Evolutionary conservation across 2,888 invertebrate genomes (phyloP).

Genomic region (Epinotia brunnichana): DNA sequence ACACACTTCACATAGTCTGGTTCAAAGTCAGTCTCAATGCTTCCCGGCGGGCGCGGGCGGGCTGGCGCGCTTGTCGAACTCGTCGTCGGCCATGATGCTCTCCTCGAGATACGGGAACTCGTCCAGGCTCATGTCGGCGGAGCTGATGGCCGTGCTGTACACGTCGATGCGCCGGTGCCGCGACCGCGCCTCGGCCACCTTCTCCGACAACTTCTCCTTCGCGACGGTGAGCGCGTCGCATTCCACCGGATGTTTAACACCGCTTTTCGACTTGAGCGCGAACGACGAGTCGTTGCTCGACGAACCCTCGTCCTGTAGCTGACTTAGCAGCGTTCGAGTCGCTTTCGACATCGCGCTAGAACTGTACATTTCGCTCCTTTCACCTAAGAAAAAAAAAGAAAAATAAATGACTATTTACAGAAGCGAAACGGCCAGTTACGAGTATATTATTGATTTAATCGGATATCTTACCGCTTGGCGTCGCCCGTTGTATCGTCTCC

Average conservation of each 20-base stretch:
- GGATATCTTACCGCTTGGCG: slow-evolving; percentile 69
- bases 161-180: slow-evolving; percentile 79
- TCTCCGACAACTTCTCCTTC: slow-evolving; percentile 75
- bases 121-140: slow-evolving; percentile 81
- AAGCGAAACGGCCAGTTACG: background rate
- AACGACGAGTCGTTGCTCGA: slow-evolving; percentile 82
- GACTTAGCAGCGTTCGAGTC: slow-evolving; percentile 78
- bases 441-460: background rate
- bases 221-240: slow-evolving; percentile 75
- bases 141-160: slow-evolving; percentile 81
- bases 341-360: slow-evolving; percentile 73
- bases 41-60: slow-evolving; percentile 52
- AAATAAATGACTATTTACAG: background rate
- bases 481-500: slow-evolving; percentile 65
- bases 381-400: slow-evolving; percentile 65
- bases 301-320: slow-evolving; percentile 81
- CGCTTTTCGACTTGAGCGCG: slow-evolving; percentile 67
- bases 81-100: slow-evolving; percentile 76
- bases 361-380: slow-evolving; percentile 71
- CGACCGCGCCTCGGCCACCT: slow-evolving; percentile 73
- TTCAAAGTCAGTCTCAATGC: slow-evolving; percentile 61
- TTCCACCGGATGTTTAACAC: slow-evolving; percentile 66
- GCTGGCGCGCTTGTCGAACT: slow-evolving; percentile 50
- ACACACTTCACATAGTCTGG: slow-evolving; percentile 64
- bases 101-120: slow-evolving; percentile 81